These are phyloP conservation scores for Coracopsis vasa DNA, from an alignment of 2,113 vertebrate species.

Conservation along the genomic window DNA sequence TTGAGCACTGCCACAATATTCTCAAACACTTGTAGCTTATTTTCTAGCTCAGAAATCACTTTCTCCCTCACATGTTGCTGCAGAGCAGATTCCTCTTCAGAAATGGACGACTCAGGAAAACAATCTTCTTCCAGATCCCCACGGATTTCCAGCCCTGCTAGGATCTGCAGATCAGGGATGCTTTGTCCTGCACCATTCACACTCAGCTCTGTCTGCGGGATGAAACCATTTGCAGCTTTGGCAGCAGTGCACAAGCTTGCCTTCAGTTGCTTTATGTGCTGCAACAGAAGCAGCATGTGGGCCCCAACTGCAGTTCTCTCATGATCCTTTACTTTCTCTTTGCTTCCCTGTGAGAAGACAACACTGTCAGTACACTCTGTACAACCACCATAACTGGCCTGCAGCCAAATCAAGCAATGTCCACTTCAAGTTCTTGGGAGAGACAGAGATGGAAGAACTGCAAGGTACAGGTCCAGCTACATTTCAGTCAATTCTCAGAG, in stretches of 20 bases:
- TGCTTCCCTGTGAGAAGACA: constrained; percentile 68
- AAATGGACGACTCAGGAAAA: constrained; percentile 18
- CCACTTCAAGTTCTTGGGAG: background rate
- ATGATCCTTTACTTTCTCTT: constrained; percentile 75
- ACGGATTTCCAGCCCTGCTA: background rate
- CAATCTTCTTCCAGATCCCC: constrained; percentile 63
- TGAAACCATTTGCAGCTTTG: background rate
- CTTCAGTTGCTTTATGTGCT: constrained; percentile 67
- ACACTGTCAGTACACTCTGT: background rate
- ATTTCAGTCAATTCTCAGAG: background rate
- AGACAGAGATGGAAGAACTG: background rate
- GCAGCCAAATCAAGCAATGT: background rate
- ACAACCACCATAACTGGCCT: background rate
- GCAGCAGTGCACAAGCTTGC: background rate
- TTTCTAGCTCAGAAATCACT: constrained; percentile 76
- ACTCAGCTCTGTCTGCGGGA: background rate
- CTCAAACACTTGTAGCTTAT: constrained; percentile 81
- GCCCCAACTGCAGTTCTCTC: constrained; percentile 59
- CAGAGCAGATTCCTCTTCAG: constrained; percentile 51
- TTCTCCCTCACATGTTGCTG: constrained; percentile 60
- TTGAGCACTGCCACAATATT: constrained; percentile 84
- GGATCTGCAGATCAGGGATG: constrained; percentile 50
- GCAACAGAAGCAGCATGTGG: constrained; percentile 79
- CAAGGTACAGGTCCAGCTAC: background rate
- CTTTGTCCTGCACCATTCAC: background rate